Percentiles rank a stretch among this genome's conserved stretches.
Evolutionary conservation across 1,140 invertebrate species (phyloP).

Genomic region (Lucilia sericata): DNA sequence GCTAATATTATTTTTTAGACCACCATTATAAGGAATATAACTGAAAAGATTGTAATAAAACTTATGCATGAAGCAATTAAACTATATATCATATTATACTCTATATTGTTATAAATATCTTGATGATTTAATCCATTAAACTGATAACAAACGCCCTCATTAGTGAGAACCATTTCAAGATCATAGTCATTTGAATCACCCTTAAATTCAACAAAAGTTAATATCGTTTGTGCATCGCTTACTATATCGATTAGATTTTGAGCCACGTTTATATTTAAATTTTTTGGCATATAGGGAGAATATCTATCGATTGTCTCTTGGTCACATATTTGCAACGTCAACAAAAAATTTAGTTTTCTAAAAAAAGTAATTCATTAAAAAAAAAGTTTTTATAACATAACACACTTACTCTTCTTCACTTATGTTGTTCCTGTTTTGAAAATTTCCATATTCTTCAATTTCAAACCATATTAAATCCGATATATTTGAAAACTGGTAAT

Average conservation of each 20-base stretch:
- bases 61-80: no score
- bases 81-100: constrained; percentile 50
- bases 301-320: constrained; percentile 55
- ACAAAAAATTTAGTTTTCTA: constrained; percentile 49
- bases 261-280: no score
- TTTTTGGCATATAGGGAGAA: constrained; percentile 49
- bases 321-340: constrained; percentile 63
- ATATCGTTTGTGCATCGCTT: no score
- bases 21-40: constrained; percentile 58
- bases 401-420: no score
- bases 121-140: constrained; percentile 75
- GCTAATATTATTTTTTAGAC: constrained; percentile 42
- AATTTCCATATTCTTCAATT: constrained; percentile 47
- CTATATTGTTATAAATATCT: constrained; percentile 67
- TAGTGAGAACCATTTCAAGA: constrained; percentile 70
- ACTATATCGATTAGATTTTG: no score
- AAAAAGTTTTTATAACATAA: no score
- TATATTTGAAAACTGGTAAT: constrained; percentile 71
- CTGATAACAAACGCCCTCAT: constrained; percentile 78
- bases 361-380: no score
- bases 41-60: background rate
- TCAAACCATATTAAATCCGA: constrained; percentile 57
- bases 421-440: constrained; percentile 48
- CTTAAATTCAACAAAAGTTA: no score
- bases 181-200: no score